Evolutionary conservation across 2,113 vertebrate species (phyloP).

Genomic region (Chionomys nivalis): DNA sequence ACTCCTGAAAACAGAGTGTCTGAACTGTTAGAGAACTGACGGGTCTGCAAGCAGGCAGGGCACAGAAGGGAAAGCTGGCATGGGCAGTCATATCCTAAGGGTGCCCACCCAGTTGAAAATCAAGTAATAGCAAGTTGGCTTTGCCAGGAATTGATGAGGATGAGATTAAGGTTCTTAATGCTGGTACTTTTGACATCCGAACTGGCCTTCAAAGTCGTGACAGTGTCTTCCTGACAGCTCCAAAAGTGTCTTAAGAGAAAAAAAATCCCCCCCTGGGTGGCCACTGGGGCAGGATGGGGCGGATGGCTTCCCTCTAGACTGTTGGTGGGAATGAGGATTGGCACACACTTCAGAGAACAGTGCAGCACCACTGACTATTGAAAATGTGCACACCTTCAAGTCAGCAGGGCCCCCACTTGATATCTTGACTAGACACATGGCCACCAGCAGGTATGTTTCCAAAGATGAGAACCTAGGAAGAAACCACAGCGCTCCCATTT

Average conservation of each 20-base stretch:
- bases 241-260: too few species aligned
- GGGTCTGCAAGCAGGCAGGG: neutral
- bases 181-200: neutral
- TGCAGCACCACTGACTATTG: neutral
- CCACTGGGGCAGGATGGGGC: neutral
- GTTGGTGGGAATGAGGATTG: neutral
- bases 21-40: neutral
- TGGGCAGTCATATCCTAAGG: neutral
- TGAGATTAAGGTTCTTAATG: neutral
- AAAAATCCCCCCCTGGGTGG: neutral
- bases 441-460: neutral
- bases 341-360: neutral
- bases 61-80: neutral
- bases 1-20: slow-evolving; percentile 20
- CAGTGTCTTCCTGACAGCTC: neutral
- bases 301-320: neutral
- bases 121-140: neutral
- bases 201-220: neutral
- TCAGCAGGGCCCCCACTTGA: neutral
- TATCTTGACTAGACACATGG: neutral
- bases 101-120: neutral
- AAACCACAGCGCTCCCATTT: neutral
- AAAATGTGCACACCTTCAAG: neutral
- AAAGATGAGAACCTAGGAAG: neutral
- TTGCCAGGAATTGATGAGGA: neutral